Percentiles rank a stretch among this genome's conserved stretches.
Conservation (phyloP, 2,797 vertebrate species). For the Cheirogaleus major region DNA sequence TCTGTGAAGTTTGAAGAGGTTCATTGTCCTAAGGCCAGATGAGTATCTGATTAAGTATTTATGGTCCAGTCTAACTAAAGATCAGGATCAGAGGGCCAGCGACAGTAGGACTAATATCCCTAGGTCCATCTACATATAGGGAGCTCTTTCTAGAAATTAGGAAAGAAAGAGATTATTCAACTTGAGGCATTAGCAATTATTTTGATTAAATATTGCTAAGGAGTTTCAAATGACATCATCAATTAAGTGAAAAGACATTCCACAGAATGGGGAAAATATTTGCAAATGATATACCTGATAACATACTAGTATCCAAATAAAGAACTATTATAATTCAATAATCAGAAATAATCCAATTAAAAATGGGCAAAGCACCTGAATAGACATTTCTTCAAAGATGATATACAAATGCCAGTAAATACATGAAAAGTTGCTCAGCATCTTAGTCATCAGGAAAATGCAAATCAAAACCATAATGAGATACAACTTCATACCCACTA, state of each 20-base stretch:
- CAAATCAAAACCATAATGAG: not conserved
- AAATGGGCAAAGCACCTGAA: not conserved
- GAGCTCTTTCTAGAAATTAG: not conserved
- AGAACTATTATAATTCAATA: not conserved
- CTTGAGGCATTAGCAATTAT: not conserved
- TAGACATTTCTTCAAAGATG: not conserved
- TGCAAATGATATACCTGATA: not conserved
- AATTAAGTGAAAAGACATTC: not conserved
- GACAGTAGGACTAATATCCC: not conserved
- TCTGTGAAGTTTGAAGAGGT: conserved; percentile 5
- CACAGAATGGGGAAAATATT: conserved; percentile 4
- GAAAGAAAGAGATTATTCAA: not conserved
- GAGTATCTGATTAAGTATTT: not conserved
- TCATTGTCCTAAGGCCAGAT: conserved; percentile 17
- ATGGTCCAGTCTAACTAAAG: not conserved
- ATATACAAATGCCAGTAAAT: not conserved
- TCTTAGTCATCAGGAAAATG: not conserved
- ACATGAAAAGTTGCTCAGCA: not conserved
- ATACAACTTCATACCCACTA: not conserved
- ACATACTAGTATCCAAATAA: not conserved
- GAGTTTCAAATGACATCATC: not conserved
- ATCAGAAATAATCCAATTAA: not conserved
- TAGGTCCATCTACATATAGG: not conserved
- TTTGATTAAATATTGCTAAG: conserved; percentile 41
- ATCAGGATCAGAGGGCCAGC: not conserved